Percentiles rank a stretch among this genome's conserved stretches.
phyloP scores from a whole-genome alignment of 2,888 invertebrate genomes.

The Galerucella nymphaeae region DNA sequence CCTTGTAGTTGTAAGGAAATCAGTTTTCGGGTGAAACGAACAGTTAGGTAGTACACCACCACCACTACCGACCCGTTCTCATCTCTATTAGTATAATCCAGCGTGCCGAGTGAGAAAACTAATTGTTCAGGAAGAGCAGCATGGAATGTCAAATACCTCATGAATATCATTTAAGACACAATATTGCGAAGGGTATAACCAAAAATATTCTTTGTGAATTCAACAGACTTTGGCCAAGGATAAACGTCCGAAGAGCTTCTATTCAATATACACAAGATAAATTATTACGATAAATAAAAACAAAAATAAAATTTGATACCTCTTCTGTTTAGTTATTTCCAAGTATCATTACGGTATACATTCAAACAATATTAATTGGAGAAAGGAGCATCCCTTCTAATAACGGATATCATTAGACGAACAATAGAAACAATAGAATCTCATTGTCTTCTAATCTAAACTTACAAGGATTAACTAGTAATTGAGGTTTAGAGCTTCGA shows the following conservation, averaged over 20 bases:
- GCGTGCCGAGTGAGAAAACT: constrained; percentile 35
- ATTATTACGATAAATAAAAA: no score
- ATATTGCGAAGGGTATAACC: constrained; percentile 39
- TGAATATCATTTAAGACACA: constrained; percentile 44
- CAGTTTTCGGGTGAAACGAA: constrained; percentile 10
- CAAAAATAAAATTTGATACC: neutral
- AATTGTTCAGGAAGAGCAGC: constrained; percentile 40
- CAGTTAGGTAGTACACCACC: neutral
- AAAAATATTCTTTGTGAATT: constrained; percentile 26
- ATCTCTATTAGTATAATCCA: constrained; percentile 39
- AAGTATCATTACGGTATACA: neutral
- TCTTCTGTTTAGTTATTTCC: neutral
- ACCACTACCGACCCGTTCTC: constrained; percentile 10
- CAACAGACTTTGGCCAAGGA: constrained; percentile 3
- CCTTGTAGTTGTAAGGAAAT: constrained; percentile 19
- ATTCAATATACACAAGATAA: no score
- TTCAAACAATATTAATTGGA: neutral
- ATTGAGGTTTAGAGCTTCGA: constrained; percentile 22
- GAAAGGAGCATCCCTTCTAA: neutral
- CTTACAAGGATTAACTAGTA: constrained; percentile 36
- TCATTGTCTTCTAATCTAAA: constrained; percentile 34
- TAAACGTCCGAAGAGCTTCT: neutral
- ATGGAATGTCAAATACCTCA: constrained; percentile 42
- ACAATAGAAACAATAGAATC: constrained; percentile 18
- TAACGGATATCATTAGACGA: constrained; percentile 4